Conservation (phyloP, 2,113 vertebrate species). For the Phycodurus eques region DNA sequence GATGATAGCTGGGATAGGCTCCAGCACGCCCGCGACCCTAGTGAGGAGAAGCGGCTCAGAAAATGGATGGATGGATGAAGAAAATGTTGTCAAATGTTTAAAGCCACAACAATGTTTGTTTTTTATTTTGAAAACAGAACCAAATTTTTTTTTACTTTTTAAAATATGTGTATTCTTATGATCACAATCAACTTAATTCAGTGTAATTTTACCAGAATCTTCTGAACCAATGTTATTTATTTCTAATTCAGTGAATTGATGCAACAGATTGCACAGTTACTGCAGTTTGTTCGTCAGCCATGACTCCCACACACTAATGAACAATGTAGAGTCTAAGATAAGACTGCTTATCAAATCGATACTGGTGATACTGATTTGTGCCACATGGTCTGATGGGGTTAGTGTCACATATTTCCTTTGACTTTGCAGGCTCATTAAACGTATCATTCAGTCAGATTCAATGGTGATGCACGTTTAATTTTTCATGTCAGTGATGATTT, state of each 20-base stretch:
- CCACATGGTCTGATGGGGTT: neutral
- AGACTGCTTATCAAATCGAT: no score
- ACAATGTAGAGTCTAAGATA: neutral
- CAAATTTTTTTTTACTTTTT: neutral
- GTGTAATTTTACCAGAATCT: neutral
- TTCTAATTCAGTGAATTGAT: conserved; percentile 13
- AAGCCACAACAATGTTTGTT: neutral
- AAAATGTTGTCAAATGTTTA: neutral
- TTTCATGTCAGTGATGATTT: neutral
- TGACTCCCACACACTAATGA: neutral
- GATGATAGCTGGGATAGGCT: no score
- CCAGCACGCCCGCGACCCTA: no score
- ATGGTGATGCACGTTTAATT: no score
- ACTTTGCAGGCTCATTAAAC: neutral
- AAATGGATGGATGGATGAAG: neutral
- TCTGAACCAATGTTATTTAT: neutral
- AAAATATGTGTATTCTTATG: neutral
- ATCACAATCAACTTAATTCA: no score
- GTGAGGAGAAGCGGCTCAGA: no score
- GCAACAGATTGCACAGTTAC: conserved; percentile 25
- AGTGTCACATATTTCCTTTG: neutral
- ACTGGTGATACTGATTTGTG: neutral
- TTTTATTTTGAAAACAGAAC: neutral
- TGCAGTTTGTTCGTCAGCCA: conserved; percentile 14
- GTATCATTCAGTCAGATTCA: neutral